Conservation (phyloP, 2,797 vertebrate species). For the Carduelis carduelis region DNA sequence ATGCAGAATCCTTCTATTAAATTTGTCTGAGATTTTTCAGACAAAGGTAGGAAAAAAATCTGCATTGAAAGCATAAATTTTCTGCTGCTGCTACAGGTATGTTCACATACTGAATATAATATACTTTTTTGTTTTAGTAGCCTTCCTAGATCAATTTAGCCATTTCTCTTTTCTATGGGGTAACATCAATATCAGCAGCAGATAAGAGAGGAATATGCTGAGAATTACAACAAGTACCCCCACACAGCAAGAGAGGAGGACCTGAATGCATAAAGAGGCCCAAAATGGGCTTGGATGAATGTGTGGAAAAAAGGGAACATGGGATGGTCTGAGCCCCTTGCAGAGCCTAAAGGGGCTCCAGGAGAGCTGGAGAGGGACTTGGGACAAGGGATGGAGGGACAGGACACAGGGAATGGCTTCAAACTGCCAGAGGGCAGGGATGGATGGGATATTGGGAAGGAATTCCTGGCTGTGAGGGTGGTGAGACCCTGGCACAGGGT, state of each 20-base stretch:
- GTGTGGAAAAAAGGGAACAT: neutral
- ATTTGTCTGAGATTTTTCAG: neutral
- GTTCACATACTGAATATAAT: neutral
- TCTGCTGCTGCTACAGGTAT: neutral
- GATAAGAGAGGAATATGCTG: neutral
- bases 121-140: neutral
- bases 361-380: neutral
- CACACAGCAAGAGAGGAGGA: neutral
- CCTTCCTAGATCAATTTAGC: neutral
- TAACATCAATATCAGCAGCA: neutral
- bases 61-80: neutral
- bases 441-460: fast-evolving
- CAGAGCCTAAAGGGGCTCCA: neutral
- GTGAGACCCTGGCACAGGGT: fast-evolving
- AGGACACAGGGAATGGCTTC: neutral
- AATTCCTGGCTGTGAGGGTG: fast-evolving
- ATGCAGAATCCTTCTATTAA: neutral
- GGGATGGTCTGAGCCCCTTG: neutral
- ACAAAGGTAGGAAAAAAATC: neutral
- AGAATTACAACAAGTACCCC: neutral
- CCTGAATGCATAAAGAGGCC: neutral
- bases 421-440: fast-evolving
- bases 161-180: neutral
- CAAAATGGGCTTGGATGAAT: neutral
- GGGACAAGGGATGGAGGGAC: neutral